Conservation (phyloP, 35 echinoderm and acorn worm species). For the Apostichopus parvimensis region DNA sequence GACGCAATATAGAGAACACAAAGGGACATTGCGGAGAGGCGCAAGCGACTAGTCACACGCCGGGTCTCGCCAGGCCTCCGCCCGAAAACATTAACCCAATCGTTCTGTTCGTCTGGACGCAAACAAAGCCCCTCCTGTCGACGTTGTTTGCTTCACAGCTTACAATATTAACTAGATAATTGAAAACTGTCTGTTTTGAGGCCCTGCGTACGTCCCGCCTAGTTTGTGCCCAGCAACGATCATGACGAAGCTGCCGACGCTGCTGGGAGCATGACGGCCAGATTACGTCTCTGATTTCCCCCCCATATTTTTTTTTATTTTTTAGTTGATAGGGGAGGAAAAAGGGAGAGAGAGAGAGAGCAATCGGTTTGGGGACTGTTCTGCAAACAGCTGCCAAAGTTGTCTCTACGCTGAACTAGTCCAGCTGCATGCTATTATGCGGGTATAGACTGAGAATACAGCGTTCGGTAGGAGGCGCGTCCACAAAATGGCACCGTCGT, state of each 20-base stretch:
- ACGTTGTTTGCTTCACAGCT: constrained; percentile 63
- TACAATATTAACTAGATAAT: constrained; percentile 63
- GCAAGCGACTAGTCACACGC: constrained; percentile 41
- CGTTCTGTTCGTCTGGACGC: constrained; percentile 51
- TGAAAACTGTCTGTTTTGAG: constrained; percentile 24
- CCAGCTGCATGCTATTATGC: constrained; percentile 52
- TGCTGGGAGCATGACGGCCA: constrained; percentile 34
- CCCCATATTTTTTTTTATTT: constrained; percentile 1
- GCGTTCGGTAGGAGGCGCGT: constrained; percentile 37
- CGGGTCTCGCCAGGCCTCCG: constrained; percentile 47
- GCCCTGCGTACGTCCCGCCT: constrained; percentile 49
- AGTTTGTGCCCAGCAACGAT: constrained; percentile 43
- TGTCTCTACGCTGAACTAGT: constrained; percentile 10
- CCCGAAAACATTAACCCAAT: constrained; percentile 59
- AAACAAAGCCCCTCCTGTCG: constrained; percentile 54
- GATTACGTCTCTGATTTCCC: constrained; percentile 52
- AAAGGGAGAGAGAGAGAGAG: constrained; percentile 43
- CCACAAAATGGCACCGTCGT: constrained; percentile 45
- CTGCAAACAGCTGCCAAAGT: constrained; percentile 55
- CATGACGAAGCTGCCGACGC: constrained; percentile 33
- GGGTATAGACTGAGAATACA: background rate
- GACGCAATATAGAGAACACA: constrained; percentile 41
- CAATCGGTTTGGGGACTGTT: background rate
- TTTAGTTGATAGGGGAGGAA: background rate
- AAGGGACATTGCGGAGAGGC: constrained; percentile 22